phyloP scores from a whole-genome alignment of 2,888 invertebrate species.

The Caenorhabditis sp. region DNA sequence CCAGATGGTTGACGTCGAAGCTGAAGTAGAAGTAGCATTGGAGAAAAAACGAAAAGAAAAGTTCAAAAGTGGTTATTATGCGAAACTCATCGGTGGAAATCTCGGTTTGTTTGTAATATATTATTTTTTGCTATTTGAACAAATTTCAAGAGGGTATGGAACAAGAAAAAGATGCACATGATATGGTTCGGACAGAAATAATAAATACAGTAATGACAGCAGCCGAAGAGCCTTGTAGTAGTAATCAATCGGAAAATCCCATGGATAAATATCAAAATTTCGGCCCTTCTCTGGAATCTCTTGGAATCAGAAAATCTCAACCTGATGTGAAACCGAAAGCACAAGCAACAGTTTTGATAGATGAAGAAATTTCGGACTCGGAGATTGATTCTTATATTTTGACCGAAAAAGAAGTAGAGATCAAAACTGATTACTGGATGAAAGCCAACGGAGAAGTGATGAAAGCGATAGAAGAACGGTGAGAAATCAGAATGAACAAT shows the following conservation, averaged over 20 bases:
- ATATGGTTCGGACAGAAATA: slow-evolving; percentile 33
- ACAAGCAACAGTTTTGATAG: slow-evolving; percentile 40
- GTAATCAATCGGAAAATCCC: background rate
- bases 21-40: slow-evolving; percentile 62
- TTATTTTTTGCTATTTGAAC: background rate
- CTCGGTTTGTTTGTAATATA: slow-evolving; percentile 18
- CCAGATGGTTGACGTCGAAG: slow-evolving; percentile 52
- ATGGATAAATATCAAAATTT: slow-evolving; percentile 24
- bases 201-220: slow-evolving; percentile 26
- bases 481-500: background rate
- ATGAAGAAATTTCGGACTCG: slow-evolving; percentile 83
- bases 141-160: background rate
- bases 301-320: slow-evolving; percentile 50
- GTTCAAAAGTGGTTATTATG: slow-evolving; percentile 54
- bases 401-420: slow-evolving; percentile 77
- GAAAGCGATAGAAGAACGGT: slow-evolving; percentile 83
- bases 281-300: slow-evolving; percentile 61
- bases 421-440: slow-evolving; percentile 87
- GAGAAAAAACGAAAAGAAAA: slow-evolving; percentile 63
- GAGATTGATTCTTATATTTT: slow-evolving; percentile 79
- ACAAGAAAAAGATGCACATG: slow-evolving; percentile 20
- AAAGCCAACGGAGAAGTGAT: slow-evolving; percentile 86
- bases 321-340: slow-evolving; percentile 1
- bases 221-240: slow-evolving; percentile 19
- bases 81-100: slow-evolving; percentile 51